Base-by-base conservation (phyloP, 2,888 invertebrate species). In the Thymelicus lineola region DNA sequence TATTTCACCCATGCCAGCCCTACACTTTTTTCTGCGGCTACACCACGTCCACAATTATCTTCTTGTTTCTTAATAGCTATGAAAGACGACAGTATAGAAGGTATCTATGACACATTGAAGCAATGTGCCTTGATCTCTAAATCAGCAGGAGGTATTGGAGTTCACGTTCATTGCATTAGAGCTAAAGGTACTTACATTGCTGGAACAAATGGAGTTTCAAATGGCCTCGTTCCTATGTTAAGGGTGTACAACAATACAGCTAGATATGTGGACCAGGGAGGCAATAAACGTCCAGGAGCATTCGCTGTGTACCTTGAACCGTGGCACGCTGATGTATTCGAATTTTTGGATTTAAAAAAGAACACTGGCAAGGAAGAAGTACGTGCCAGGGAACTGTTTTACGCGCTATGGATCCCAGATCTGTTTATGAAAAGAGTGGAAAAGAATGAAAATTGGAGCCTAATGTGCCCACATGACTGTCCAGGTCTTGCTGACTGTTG, bases 1-100 rank as follows among this genome's bases (percentile, higher is more conserved):
- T 99, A 97, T 94, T 99, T 99, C 85, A 99, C 99, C 0, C 99
- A 99, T 91, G 99, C 99, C 4, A 98, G 99, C 38, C 99, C 99
- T 0, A 99, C 99, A 0, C 94, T 99, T 45, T 99, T 99, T 87
- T 97, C 99, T 75, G 98, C 99, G 53, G 99, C 97, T 36, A 99
- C 99, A 1, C 96, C 95, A 17, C 94, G 96, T 45, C 98, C 99
- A 14, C 99, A 99, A 85, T 93, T 99, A 72, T 99, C 99, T 0
- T 98, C 99, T 58, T 99, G 99, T 87, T 99, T 99, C 84, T 94
- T 99, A 35, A 87, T 99, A 72, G 98, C 98, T 7, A 99, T 99
- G 98, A 95, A 95, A 73, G 97, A 97, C 36, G 99, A 99, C 88
- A 98, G 97, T 76, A 98, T 99, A 81, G 98, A 98, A 80, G 99